Evolutionary conservation across 2,888 invertebrate species (phyloP).

Genomic region (Apotomis betuletana): DNA sequence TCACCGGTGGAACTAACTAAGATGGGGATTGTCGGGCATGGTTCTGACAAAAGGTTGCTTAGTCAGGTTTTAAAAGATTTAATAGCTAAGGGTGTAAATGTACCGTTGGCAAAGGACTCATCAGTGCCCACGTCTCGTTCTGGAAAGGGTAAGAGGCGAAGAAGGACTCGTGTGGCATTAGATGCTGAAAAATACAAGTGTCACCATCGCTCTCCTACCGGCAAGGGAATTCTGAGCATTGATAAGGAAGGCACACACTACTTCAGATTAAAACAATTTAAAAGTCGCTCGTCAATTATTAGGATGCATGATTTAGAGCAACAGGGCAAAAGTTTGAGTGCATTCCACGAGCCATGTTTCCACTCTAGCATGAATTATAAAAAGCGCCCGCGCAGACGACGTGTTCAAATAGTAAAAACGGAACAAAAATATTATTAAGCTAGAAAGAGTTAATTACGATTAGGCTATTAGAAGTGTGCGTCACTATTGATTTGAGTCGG

Average conservation of each 20-base stretch:
- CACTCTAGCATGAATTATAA: constrained; percentile 51
- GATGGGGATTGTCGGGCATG: constrained; percentile 75
- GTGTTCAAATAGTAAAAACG: neutral
- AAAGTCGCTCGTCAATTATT: constrained; percentile 61
- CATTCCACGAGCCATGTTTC: constrained; percentile 75
- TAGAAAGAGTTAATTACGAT: neutral
- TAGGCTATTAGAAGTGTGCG: constrained; percentile 16
- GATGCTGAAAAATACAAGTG: constrained; percentile 57
- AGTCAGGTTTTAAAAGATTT: constrained; percentile 60
- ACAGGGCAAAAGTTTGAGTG: constrained; percentile 71
- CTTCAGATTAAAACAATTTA: constrained; percentile 58
- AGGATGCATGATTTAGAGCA: constrained; percentile 56
- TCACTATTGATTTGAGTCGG: constrained; percentile 47
- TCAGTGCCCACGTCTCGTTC: constrained; percentile 52
- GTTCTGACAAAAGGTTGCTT: constrained; percentile 68
- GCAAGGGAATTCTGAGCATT: constrained; percentile 64
- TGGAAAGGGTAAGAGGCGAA: constrained; percentile 44
- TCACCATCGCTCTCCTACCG: constrained; percentile 63
- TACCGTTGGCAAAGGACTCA: constrained; percentile 61
- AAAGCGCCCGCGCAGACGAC: neutral
- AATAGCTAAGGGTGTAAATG: constrained; percentile 62
- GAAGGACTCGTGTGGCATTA: constrained; percentile 41
- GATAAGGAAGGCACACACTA: constrained; percentile 69
- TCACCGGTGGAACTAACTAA: constrained; percentile 64
- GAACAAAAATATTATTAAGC: neutral